These are phyloP conservation scores for Mesochorus sp. DNA, from an alignment of 2,888 invertebrate species.

Conservation along the genomic window DNA sequence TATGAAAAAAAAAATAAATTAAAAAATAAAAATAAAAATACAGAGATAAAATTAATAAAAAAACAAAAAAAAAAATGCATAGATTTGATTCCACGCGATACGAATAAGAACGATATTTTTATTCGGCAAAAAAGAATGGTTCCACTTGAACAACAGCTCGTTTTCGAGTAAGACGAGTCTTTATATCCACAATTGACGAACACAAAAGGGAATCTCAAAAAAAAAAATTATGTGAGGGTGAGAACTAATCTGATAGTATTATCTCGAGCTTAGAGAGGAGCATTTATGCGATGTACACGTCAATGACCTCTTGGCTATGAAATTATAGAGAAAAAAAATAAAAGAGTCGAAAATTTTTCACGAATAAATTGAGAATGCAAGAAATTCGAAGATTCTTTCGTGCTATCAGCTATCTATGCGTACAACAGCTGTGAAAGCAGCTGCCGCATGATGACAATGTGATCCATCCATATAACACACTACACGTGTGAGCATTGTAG, in stretches of 20 bases:
- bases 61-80: no score
- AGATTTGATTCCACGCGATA: no score
- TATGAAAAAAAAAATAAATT: no score
- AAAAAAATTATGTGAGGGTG: not conserved
- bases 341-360: not conserved
- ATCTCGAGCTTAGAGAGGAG: conserved; percentile 14
- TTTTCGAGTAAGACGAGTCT: no score
- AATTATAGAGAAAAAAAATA: conserved; percentile 6
- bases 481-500: not conserved
- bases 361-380: not conserved
- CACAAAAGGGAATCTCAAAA: not conserved
- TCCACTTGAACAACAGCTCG: no score
- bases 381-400: conserved; percentile 42
- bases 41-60: no score
- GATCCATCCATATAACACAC: conserved; percentile 23
- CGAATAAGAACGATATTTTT: no score
- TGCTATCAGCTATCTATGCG: conserved; percentile 67
- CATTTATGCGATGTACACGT: no score
- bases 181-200: no score
- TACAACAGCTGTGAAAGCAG: conserved; percentile 75
- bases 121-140: no score
- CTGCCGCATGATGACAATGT: conserved; percentile 70
- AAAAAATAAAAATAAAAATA: no score
- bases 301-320: not conserved
- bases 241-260: conserved; percentile 2